Evolutionary conservation across 2,888 invertebrate genomes (phyloP).

Genomic region (Eristalinus aeneus): DNA sequence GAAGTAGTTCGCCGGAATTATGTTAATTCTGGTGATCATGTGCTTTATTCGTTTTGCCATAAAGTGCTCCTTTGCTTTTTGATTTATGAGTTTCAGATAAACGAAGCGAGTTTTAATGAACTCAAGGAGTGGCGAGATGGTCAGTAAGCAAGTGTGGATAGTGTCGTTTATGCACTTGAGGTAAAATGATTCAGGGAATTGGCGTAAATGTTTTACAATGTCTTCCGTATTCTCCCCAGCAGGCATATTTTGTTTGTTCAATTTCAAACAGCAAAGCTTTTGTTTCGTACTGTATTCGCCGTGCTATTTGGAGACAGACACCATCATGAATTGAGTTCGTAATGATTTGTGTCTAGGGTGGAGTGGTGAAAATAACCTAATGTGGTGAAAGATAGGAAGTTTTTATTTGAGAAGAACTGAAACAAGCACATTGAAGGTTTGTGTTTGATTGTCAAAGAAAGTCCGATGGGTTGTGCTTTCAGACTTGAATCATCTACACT

Average conservation of each 20-base stretch:
- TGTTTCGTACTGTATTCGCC: not conserved
- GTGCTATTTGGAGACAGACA: not conserved
- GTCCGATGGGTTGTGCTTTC: no score
- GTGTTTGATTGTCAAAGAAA: no score
- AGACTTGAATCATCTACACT: no score
- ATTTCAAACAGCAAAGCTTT: not conserved
- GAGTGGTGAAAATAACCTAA: not conserved
- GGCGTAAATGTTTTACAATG: not conserved
- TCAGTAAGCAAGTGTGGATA: not conserved
- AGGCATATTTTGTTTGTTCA: no score
- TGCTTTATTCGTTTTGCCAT: not conserved
- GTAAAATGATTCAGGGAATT: not conserved
- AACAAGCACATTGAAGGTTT: no score
- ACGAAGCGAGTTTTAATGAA: not conserved
- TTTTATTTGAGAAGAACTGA: no score
- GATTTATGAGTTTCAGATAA: not conserved
- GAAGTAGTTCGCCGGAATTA: constrained; percentile 26
- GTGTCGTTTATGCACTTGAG: not conserved
- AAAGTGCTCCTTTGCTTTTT: not conserved
- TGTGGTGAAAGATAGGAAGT: no score
- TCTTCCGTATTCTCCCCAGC: not conserved
- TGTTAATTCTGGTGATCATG: constrained; percentile 5
- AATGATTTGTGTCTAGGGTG: not conserved
- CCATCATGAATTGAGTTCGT: not conserved
- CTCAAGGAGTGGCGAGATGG: not conserved